Percentiles rank a stretch among this genome's conserved stretches.
These are phyloP conservation scores for Falco novaeseelandiae DNA, from an alignment of 2,797 vertebrate species.

Conservation along the genomic window DNA sequence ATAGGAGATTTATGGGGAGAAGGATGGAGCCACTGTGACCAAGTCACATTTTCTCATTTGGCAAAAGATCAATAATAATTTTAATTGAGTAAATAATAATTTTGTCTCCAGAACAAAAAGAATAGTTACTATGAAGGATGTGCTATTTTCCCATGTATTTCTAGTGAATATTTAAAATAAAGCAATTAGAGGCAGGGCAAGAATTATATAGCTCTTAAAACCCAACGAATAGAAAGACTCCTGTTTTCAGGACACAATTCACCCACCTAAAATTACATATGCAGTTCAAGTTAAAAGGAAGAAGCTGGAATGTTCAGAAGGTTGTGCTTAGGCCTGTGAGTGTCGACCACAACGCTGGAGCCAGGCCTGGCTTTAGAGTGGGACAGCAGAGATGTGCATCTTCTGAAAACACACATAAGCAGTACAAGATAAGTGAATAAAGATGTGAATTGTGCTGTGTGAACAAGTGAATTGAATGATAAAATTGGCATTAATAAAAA, in stretches of 20 bases:
- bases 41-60: background rate
- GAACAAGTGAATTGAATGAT: background rate
- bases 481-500: background rate
- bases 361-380: background rate
- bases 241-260: background rate
- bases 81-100: background rate
- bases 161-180: constrained; percentile 26
- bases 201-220: background rate
- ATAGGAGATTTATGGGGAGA: background rate
- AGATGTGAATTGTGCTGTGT: background rate
- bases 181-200: background rate
- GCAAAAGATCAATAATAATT: background rate
- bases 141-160: background rate
- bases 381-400: background rate
- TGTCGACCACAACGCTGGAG: accelerated
- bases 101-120: background rate
- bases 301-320: background rate
- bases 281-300: background rate
- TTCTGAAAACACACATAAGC: background rate
- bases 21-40: background rate
- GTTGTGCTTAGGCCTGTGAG: background rate
- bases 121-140: background rate
- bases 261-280: background rate
- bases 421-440: background rate
- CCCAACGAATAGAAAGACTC: background rate